Percentiles rank a stretch among this genome's conserved stretches.
phyloP scores from a whole-genome alignment of 1,140 invertebrate genomes.

The Apis laboriosa region DNA sequence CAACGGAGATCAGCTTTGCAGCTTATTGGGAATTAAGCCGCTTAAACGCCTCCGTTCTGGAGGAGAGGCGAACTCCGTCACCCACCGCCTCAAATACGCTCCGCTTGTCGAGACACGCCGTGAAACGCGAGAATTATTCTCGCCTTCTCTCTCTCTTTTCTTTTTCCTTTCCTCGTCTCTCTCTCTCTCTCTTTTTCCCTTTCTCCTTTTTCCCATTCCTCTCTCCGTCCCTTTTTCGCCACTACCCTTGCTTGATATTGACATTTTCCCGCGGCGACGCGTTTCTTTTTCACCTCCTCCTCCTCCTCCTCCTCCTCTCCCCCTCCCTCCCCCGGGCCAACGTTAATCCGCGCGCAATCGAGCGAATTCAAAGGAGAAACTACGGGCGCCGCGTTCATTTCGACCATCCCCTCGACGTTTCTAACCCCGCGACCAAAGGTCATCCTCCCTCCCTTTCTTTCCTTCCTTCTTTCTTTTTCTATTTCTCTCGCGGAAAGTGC shows the following conservation, averaged over 20 bases:
- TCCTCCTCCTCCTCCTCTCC: too few species aligned
- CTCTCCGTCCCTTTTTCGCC: background rate
- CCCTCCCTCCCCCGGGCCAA: background rate
- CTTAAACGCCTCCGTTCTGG: conserved; percentile 47
- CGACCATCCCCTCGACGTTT: too few species aligned
- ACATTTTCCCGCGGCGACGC: conserved; percentile 32
- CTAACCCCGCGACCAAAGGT: background rate
- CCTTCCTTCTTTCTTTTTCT: too few species aligned
- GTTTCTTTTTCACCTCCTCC: background rate
- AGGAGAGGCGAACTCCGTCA: conserved; percentile 7
- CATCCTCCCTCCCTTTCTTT: background rate
- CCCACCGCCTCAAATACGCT: conserved; percentile 33
- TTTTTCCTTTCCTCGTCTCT: too few species aligned
- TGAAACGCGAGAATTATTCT: conserved; percentile 40
- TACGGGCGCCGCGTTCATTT: background rate
- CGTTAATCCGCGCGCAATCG: conserved; percentile 55
- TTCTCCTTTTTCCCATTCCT: background rate
- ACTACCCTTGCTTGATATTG: conserved; percentile 24
- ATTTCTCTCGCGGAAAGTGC: too few species aligned
- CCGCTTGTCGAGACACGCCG: conserved; percentile 19
- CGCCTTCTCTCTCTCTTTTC: background rate
- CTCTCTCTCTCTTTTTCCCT: background rate
- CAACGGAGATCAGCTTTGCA: conserved; percentile 54
- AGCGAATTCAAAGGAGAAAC: conserved; percentile 43
- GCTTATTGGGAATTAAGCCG: conserved; percentile 57